A percentile compares a stretch with the other conserved stretches of the same genome.
These are phyloP conservation scores for Mugil cephalus DNA, from an alignment of 2,113 vertebrate genomes.

Conservation along the genomic window DNA sequence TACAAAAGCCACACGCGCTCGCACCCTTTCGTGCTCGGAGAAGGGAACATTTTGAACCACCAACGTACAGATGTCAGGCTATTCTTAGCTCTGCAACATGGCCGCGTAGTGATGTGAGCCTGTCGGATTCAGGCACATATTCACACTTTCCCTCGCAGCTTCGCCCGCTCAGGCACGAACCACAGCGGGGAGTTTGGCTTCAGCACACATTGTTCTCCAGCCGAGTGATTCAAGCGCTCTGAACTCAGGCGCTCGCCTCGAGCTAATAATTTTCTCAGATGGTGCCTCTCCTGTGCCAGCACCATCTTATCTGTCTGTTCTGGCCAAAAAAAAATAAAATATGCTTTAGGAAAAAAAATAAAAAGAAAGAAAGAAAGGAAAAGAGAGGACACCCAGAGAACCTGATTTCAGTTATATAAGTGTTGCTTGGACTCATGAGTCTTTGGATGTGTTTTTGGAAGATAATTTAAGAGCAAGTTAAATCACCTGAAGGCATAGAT, in stretches of 20 bases:
- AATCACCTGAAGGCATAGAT: conserved; percentile 15
- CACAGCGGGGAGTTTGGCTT: conserved; percentile 47
- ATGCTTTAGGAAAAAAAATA: conserved; percentile 20
- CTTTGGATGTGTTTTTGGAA: conserved; percentile 4
- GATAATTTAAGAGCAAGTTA: conserved; percentile 14
- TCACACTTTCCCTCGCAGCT: conserved; percentile 38
- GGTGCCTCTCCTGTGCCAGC: conserved; percentile 54
- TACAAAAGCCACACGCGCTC: neutral
- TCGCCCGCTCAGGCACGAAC: conserved; percentile 36
- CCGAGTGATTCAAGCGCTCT: conserved; percentile 56
- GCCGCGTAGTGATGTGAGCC: conserved; percentile 17
- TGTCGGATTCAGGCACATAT: conserved; percentile 38
- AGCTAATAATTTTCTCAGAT: conserved; percentile 69
- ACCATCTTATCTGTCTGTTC: conserved; percentile 40
- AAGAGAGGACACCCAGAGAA: conserved; percentile 11
- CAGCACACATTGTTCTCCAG: conserved; percentile 52
- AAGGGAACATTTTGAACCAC: neutral
- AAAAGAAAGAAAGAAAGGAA: too few species aligned
- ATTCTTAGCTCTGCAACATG: conserved; percentile 4
- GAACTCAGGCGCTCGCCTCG: conserved; percentile 55
- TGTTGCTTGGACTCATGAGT: conserved; percentile 10
- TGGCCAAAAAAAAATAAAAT: conserved; percentile 40
- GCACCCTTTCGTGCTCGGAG: neutral
- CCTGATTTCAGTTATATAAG: conserved; percentile 46
- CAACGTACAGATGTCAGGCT: conserved; percentile 12